A percentile compares a stretch with the other conserved stretches of the same genome.
Evolutionary conservation across 2,113 vertebrate species (phyloP).

Genomic region (Sapajus apella): DNA sequence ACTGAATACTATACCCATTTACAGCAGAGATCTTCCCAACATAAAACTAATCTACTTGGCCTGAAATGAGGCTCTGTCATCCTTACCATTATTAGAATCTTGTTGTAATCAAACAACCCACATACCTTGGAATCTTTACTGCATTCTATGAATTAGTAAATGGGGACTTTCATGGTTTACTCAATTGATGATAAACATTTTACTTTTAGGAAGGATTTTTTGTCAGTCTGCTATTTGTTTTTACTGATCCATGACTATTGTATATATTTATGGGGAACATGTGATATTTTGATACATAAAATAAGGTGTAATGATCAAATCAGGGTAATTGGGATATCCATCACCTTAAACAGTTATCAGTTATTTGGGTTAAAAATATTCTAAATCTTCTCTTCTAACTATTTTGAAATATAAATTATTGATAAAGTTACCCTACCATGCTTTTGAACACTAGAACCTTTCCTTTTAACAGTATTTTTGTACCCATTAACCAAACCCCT

Average conservation of each 20-base stretch:
- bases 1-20: neutral
- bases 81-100: neutral
- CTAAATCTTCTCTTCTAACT: neutral
- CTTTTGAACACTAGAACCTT: neutral
- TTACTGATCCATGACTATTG: neutral
- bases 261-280: neutral
- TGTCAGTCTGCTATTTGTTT: neutral
- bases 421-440: neutral
- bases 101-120: neutral
- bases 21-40: neutral
- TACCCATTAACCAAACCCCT: neutral
- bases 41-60: constrained; percentile 10
- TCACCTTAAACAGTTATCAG: neutral
- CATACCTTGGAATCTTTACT: neutral
- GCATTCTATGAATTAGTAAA: constrained; percentile 26
- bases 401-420: neutral
- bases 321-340: neutral
- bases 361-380: neutral
- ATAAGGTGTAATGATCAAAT: neutral
- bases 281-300: neutral
- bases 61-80: neutral
- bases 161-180: neutral
- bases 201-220: constrained; percentile 17
- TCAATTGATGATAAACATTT: constrained; percentile 17
- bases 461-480: neutral